Evolutionary conservation across 2,113 vertebrate genomes (phyloP).

Genomic region (Sinocyclocheilus grahami): DNA sequence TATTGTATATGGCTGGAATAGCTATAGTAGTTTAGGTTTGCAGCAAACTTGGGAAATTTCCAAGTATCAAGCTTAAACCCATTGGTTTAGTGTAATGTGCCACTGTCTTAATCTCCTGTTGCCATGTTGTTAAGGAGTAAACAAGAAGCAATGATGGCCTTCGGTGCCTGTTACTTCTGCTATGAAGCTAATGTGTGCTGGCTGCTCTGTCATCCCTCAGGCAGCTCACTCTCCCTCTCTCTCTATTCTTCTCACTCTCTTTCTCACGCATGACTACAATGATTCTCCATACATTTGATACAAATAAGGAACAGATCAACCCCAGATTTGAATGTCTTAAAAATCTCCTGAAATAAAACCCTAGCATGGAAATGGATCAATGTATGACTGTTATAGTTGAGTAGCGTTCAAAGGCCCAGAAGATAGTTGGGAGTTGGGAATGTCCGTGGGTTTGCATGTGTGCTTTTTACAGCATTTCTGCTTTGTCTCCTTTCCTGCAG

Average conservation of each 20-base stretch:
- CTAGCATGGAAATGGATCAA: neutral
- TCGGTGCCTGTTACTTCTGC: conserved; percentile 26
- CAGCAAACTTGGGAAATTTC: conserved; percentile 8
- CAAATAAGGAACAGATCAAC: neutral
- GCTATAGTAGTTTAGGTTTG: neutral
- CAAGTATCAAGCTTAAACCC: neutral
- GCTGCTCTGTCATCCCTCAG: conserved; percentile 41
- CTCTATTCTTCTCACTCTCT: neutral
- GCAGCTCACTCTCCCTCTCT: conserved; percentile 30
- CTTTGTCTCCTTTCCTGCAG: neutral
- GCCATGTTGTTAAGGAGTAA: conserved; percentile 27
- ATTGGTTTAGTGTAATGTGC: neutral
- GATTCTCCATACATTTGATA: neutral
- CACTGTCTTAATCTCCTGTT: conserved; percentile 37
- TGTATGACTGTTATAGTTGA: neutral
- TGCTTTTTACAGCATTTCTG: conserved; percentile 21
- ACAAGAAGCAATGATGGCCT: conserved; percentile 29
- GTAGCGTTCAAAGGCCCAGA: neutral
- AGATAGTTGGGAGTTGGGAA: neutral
- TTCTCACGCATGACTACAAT: neutral
- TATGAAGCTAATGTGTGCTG: conserved; percentile 46
- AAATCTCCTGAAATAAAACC: neutral
- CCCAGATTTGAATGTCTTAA: neutral
- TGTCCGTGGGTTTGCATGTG: neutral
- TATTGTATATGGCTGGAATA: neutral